These are phyloP conservation scores for Apodemus agrarius DNA, from an alignment of 2,797 vertebrate genomes.

Conservation along the genomic window DNA sequence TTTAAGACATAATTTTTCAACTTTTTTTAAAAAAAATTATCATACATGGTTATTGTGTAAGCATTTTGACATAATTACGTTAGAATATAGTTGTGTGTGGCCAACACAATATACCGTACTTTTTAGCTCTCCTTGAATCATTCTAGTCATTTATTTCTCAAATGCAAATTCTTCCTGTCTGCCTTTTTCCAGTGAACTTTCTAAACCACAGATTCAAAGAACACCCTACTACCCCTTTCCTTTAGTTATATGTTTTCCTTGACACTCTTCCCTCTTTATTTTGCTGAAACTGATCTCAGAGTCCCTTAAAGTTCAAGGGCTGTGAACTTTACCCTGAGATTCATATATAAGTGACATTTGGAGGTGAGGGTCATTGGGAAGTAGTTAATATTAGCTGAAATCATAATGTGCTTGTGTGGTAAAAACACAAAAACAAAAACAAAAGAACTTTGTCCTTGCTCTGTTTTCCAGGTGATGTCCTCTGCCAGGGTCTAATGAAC, in stretches of 20 bases:
- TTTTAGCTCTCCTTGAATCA: background rate
- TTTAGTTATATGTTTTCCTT: background rate
- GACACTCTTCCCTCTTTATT: background rate
- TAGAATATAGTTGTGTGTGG: conserved; percentile 48
- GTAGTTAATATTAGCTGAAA: too few species aligned
- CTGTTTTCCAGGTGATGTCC: too few species aligned
- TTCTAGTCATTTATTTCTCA: background rate
- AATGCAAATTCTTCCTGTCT: background rate
- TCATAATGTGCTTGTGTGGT: rapidly evolving
- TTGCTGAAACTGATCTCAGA: background rate
- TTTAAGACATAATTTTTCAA: conserved; percentile 59
- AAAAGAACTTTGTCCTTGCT: background rate
- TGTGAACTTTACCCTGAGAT: background rate
- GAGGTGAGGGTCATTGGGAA: background rate
- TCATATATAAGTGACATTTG: background rate
- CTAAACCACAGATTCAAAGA: background rate
- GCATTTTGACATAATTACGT: conserved; percentile 71
- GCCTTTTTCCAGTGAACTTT: background rate
- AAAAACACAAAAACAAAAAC: background rate
- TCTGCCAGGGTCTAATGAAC: background rate
- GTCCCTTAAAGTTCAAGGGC: background rate
- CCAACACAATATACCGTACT: background rate
- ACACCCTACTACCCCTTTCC: rapidly evolving
- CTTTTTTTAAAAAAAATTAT: conserved; percentile 63
- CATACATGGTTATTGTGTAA: background rate